A percentile compares a stretch with the other conserved stretches of the same genome.
These are phyloP conservation scores for Vanessa cardui DNA, from an alignment of 2,888 invertebrate genomes.

Conservation along the genomic window DNA sequence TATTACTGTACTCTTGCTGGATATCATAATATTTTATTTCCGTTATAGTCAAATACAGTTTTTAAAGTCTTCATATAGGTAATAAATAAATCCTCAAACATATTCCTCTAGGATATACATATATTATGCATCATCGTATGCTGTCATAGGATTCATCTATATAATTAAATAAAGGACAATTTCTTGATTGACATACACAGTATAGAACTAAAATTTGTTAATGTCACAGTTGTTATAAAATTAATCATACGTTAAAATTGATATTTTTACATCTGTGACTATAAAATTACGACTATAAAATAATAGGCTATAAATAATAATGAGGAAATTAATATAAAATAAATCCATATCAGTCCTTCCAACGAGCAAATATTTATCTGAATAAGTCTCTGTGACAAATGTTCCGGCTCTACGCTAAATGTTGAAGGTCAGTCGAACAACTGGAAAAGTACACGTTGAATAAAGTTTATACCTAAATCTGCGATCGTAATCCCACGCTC, in stretches of 20 bases:
- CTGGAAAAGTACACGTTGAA: conserved; percentile 72
- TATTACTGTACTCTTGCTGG: not conserved
- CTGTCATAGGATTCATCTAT: too few relatives aligned
- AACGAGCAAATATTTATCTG: conserved; percentile 44
- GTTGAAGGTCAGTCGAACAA: conserved; percentile 62
- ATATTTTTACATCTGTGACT: not conserved
- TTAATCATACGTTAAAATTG: not conserved
- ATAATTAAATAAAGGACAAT: too few relatives aligned
- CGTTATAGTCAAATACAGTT: too few relatives aligned
- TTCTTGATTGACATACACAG: not conserved
- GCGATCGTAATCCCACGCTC: conserved; percentile 72
- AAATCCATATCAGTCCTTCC: conserved; percentile 31
- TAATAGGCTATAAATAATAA: conserved; percentile 13
- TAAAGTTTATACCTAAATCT: conserved; percentile 73
- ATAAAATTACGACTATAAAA: not conserved
- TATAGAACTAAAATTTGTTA: not conserved
- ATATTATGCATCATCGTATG: too few relatives aligned
- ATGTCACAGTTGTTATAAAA: not conserved
- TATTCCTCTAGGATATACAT: too few relatives aligned
- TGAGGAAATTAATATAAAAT: conserved; percentile 21
- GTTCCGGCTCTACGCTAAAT: conserved; percentile 60
- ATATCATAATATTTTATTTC: not conserved
- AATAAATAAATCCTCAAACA: too few relatives aligned
- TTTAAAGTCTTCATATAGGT: too few relatives aligned
- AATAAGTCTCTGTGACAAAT: conserved; percentile 57